Conservation (phyloP, 2,797 vertebrate species). For the Neopelma chrysocephalum region DNA sequence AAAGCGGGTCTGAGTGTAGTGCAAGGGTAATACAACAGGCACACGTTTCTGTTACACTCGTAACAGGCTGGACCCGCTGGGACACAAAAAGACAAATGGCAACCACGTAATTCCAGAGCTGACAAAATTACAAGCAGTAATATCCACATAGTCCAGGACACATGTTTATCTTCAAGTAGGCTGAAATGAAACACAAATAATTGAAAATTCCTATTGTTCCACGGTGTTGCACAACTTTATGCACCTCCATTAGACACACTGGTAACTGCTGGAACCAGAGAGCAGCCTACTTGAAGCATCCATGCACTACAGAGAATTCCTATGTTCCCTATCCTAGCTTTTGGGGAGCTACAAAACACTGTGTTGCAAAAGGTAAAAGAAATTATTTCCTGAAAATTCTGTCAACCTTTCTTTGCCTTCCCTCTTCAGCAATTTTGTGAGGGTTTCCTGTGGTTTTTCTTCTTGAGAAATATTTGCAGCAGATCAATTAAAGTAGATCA, state of each 20-base stretch:
- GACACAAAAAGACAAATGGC: neutral
- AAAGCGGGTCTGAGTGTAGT: neutral
- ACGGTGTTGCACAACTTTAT: neutral
- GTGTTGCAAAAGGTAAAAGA: neutral
- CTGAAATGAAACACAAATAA: neutral
- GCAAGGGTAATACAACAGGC: neutral
- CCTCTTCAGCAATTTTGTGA: neutral
- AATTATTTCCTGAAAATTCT: neutral
- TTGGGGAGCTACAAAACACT: neutral
- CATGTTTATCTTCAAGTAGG: neutral
- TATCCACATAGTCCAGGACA: neutral
- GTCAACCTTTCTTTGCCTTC: neutral
- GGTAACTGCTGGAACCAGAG: neutral
- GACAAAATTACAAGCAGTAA: neutral
- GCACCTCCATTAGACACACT: neutral
- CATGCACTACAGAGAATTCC: neutral
- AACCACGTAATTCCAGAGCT: neutral
- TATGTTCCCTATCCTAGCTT: neutral
- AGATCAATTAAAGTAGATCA: neutral
- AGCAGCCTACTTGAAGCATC: neutral
- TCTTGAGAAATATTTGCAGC: neutral
- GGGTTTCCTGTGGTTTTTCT: neutral
- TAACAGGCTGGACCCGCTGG: too few relatives aligned
- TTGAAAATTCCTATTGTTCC: neutral
- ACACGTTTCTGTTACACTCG: rapidly evolving